Evolutionary conservation across 2,888 invertebrate genomes (phyloP), one percentile per base, ranked within the genome.

Genomic region (Hypomecis atomaria): DNA sequence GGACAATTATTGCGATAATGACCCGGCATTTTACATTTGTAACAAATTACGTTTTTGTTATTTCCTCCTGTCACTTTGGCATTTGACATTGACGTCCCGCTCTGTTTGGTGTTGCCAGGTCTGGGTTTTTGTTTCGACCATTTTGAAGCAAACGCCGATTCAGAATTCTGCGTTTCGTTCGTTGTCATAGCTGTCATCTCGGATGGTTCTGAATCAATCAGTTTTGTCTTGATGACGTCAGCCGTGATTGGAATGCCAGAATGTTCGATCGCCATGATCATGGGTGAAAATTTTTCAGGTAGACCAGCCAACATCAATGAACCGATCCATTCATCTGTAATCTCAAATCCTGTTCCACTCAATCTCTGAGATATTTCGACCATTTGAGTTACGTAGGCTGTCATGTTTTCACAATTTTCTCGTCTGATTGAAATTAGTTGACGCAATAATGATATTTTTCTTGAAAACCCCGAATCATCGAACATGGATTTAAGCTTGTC

Each of bases 281-380:
- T 56, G 0, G 56, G 56, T 0, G 45, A 5, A 38, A 34, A 47
- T 10, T 45, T 59, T n/a, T 59, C 59, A 10, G 59, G 52, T n/a
- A 59, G 38, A 33, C 59, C 58, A 4, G 58, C 58, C 13, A 58
- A 34, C 36, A 58, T 9, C 9, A 58, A 42, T 9, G 50, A 49
- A 7, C 62, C 62, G 13, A 62, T 52, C 62, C 62, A 62, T n/a
- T 62, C 38, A 23, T 63, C 54, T 4, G 8, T 49, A 1, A 63
- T 63, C 10, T 49, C 13, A 54, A 65, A 61, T 5, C 65, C 65
- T 4, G 65, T 65, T 5, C 58, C 54, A 9, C 34, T 43, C 23
- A 61, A 13, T 36, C 47, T 42, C 9, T 65, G 60, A 5, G 38
- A 44, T 6, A 58, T 58, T 54, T 65, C 61, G 0, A 65, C 44